These are phyloP conservation scores for Vanessa atalanta DNA, from an alignment of 1,140 invertebrate species.

Conservation along the genomic window DNA sequence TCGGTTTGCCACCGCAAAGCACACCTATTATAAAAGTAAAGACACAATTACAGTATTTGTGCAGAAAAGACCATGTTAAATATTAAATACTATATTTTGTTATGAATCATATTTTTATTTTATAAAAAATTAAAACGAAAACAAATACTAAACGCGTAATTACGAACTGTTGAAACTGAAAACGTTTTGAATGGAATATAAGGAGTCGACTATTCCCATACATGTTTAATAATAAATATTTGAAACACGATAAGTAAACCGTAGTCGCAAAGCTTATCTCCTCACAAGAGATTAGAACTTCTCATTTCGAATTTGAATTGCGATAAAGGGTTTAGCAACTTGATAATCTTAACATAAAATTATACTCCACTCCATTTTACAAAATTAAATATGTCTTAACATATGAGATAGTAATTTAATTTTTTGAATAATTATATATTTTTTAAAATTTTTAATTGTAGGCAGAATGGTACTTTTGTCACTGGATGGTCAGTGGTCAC, in stretches of 20 bases:
- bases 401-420: neutral
- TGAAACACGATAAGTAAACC: conserved; percentile 53
- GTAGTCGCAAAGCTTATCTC: conserved; percentile 58
- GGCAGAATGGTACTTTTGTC: no score
- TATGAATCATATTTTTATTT: no score
- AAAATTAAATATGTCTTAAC: neutral
- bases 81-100: no score
- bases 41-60: no score
- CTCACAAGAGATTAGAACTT: conserved; percentile 62
- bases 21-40: no score
- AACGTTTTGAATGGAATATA: neutral
- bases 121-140: no score
- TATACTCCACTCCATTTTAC: neutral
- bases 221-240: conserved; percentile 55
- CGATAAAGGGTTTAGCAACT: conserved; percentile 19
- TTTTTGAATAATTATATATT: neutral
- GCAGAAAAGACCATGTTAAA: no score
- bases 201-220: conserved; percentile 1
- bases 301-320: conserved; percentile 25
- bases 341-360: conserved; percentile 8
- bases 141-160: no score
- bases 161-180: neutral
- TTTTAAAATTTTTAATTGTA: no score
- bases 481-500: no score
- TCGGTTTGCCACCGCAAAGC: no score